Conservation (phyloP, 2,888 invertebrate species). For the Patella ulyssiponensis region DNA sequence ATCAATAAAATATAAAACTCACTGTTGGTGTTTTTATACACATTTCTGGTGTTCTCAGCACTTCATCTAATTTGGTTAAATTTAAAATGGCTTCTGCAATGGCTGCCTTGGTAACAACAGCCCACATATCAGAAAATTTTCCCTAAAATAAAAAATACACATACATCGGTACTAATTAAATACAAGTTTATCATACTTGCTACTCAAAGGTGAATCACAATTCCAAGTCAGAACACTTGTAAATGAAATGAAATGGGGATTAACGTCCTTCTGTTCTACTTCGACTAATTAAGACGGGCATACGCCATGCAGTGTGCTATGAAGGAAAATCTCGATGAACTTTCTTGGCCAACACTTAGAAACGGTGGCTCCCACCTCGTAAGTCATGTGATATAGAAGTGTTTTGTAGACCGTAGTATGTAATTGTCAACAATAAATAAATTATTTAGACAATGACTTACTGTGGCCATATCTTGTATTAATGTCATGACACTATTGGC, state of each 20-base stretch:
- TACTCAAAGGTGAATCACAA: too few relatives aligned
- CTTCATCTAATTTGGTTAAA: conserved; percentile 85
- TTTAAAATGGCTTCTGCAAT: conserved; percentile 89
- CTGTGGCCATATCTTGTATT: conserved; percentile 92
- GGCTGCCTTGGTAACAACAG: conserved; percentile 87
- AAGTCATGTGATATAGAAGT: too few relatives aligned
- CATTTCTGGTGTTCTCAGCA: conserved; percentile 81
- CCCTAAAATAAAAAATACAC: conserved; percentile 76
- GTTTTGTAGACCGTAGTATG: too few relatives aligned
- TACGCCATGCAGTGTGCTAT: too few relatives aligned
- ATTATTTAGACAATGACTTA: conserved; percentile 73
- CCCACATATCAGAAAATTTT: conserved; percentile 88
- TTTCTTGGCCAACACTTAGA: too few relatives aligned
- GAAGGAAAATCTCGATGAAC: too few relatives aligned
- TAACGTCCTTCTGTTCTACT: too few relatives aligned
- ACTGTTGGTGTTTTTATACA: conserved; percentile 88
- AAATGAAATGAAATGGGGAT: too few relatives aligned
- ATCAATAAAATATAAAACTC: conserved; percentile 36
- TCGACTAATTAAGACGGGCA: too few relatives aligned
- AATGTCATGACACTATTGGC: conserved; percentile 90
- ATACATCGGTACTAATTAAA: background rate
- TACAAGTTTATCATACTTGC: background rate
- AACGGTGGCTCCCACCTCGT: too few relatives aligned
- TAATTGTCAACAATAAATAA: background rate
- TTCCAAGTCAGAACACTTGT: too few relatives aligned